Evolutionary conservation across 2,797 vertebrate species (phyloP).

Genomic region (Iguana delicatissima): DNA sequence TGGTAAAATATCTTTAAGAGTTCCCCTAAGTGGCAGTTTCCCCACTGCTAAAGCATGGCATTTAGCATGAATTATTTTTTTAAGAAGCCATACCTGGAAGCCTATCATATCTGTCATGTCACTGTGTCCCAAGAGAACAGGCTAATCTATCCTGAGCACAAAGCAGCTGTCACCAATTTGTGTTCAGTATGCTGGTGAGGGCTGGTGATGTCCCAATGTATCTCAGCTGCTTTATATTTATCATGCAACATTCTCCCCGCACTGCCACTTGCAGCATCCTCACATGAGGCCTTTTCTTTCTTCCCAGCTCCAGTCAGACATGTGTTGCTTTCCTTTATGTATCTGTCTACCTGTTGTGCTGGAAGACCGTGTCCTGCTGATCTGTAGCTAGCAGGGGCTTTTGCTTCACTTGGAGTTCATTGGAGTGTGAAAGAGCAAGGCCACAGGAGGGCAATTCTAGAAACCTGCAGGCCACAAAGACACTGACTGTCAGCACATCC

Average conservation of each 20-base stretch:
- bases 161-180: slow-evolving; percentile 5
- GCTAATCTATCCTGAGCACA: not conserved
- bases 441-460: slow-evolving; percentile 12
- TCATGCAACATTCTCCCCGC: not conserved
- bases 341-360: slow-evolving; percentile 39
- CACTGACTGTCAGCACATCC: fast-evolving
- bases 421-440: slow-evolving; percentile 52
- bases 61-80: slow-evolving; percentile 39
- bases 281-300: slow-evolving; percentile 6
- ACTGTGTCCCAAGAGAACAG: not conserved
- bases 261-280: not conserved
- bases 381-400: slow-evolving; percentile 38
- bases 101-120: slow-evolving; percentile 31
- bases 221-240: slow-evolving; percentile 25
- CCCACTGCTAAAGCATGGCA: not conserved
- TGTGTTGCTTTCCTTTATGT: slow-evolving; percentile 50
- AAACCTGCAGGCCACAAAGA: not conserved
- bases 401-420: slow-evolving; percentile 48
- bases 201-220: not conserved
- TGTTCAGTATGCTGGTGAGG: not conserved
- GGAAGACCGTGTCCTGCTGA: slow-evolving; percentile 38
- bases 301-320: slow-evolving; percentile 3
- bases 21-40: fast-evolving
- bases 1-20: slow-evolving; percentile 16
- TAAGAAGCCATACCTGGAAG: slow-evolving; percentile 24